Evolutionary conservation across 2,888 invertebrate species (phyloP).

Genomic region (Epinotia brunnichana): DNA sequence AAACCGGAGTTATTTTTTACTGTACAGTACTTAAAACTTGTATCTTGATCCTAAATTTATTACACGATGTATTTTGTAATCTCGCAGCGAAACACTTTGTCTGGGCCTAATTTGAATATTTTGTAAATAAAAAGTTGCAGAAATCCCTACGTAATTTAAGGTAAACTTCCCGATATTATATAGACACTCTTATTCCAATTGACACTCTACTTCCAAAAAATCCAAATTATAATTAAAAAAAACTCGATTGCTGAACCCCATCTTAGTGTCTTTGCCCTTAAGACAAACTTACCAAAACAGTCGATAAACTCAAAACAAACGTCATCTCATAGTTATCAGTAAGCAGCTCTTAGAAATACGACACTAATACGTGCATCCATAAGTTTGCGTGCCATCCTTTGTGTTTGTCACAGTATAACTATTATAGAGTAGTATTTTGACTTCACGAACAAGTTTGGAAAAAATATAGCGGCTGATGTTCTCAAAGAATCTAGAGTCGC

Average conservation of each 20-base stretch:
- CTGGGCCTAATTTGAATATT: constrained; percentile 24
- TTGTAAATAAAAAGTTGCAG: constrained; percentile 10
- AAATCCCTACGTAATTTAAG: background rate
- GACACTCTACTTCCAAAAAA: too few relatives aligned
- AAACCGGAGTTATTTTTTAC: constrained; percentile 27
- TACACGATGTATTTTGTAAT: constrained; percentile 35
- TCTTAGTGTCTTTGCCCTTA: constrained; percentile 40
- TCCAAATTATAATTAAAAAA: background rate
- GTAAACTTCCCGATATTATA: too few relatives aligned
- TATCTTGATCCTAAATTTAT: constrained; percentile 31
- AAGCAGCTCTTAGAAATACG: constrained; percentile 24
- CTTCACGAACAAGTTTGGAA: too few relatives aligned
- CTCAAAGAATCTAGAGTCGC: too few relatives aligned
- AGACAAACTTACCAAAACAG: constrained; percentile 26
- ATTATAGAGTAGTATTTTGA: background rate
- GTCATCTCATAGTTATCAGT: constrained; percentile 17
- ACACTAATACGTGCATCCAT: background rate
- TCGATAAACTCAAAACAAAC: constrained; percentile 17
- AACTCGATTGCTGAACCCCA: constrained; percentile 25
- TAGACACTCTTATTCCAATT: too few relatives aligned
- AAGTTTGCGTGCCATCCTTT: constrained; percentile 30
- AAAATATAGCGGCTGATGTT: too few relatives aligned
- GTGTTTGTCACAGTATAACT: background rate
- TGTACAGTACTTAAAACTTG: constrained; percentile 28
- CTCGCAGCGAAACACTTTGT: constrained; percentile 4